Evolutionary conservation across 2,888 invertebrate genomes (phyloP).

Genomic region (Drosophila macrothrix): DNA sequence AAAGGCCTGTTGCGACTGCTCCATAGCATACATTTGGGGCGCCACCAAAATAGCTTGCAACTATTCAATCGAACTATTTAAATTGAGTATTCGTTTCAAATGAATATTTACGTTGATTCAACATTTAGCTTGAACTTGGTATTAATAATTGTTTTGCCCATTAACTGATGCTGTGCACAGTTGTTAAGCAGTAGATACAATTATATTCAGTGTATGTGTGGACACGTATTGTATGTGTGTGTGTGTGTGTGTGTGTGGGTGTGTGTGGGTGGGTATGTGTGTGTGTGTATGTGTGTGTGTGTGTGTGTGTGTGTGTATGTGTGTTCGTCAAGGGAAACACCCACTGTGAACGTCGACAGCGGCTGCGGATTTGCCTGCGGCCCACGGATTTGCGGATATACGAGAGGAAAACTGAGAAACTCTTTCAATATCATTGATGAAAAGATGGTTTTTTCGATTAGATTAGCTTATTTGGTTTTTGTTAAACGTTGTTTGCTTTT

Average conservation of each 20-base stretch:
- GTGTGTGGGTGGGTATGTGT: neutral
- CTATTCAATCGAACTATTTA: neutral
- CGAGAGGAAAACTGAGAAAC: neutral
- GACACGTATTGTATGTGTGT: conserved; percentile 4
- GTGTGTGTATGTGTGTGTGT: neutral
- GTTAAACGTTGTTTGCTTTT: neutral
- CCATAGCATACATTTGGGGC: conserved; percentile 27
- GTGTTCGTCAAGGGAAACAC: conserved; percentile 37
- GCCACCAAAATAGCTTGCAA: neutral
- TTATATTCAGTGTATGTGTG: conserved; percentile 15
- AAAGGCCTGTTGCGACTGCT: conserved; percentile 52
- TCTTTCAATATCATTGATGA: neutral
- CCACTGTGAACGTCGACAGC: conserved; percentile 30
- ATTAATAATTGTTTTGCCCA: neutral
- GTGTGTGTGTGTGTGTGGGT: neutral
- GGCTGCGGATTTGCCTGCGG: conserved; percentile 2
- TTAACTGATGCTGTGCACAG: conserved; percentile 22
- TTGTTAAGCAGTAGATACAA: conserved; percentile 14
- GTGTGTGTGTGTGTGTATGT: conserved; percentile 5
- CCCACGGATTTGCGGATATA: conserved; percentile 5
- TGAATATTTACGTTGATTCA: neutral
- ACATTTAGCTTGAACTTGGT: too few species aligned
- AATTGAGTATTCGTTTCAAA: neutral
- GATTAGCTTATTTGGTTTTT: neutral
- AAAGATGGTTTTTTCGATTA: neutral